Evolutionary conservation across 2,888 invertebrate species (phyloP), one percentile per base, ranked within the genome.

Genomic region (Dasysyrphus albostriatus): DNA sequence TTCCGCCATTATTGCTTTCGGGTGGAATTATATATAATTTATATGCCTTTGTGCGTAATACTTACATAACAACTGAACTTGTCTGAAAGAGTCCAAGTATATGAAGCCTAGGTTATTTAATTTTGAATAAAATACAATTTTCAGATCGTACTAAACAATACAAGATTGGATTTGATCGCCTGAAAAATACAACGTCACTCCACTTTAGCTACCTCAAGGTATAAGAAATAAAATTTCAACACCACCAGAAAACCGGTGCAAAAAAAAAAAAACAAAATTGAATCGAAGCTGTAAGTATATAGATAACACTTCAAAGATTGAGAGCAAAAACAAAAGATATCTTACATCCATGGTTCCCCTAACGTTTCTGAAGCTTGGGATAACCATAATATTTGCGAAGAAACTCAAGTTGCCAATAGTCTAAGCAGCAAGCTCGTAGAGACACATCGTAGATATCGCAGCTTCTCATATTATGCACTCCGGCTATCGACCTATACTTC

Each of bases 241-340:
- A 65, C 32, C 32, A 65, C 10, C 32, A 34, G 32, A 47, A 47
- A 67, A 67, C 67, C 49, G 14, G 49, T 67, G 49, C 34, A 49
- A 32, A 16, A 32, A 49, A 44, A 10, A 5, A 16, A 2, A 24
- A 24, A 24, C 24, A 24, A 24, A 67, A 49, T 12, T 29, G 42
- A 49, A 59, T 34, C 19, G 10, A 75, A 56, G 54, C 34, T 49
- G 16, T 9, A 54, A 49, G 56, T 65, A 24, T 24, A 37, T 69
- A 54, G 24, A 58, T 58, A 67, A 58, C 34, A 65, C 56, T 44
- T 63, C 37, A 34, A 19, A 76, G 61, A 70, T 76, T 76, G 70
- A 76, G 77, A 72, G 77, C 63, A 34, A 77, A 77, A 47, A 72
- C 37, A 49, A 61, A 65, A 76, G 76, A 76, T 63, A 82, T 58